Percentiles rank a stretch among this genome's conserved stretches.
Conservation (phyloP, 2,113 vertebrate species). For the Xyrauchen texanus region DNA sequence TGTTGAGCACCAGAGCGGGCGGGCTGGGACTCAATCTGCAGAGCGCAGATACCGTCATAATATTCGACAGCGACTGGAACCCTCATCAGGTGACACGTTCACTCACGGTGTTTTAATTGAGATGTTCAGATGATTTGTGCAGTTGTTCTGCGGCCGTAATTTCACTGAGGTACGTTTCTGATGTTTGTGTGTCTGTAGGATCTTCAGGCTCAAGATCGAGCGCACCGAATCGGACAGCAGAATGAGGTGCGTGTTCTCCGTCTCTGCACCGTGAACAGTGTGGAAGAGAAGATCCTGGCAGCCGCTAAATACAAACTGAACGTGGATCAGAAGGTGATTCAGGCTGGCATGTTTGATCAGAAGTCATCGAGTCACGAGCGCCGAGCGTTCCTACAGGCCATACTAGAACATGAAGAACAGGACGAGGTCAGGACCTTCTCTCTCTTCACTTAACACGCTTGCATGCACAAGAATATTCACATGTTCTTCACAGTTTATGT, state of each 20-base stretch:
- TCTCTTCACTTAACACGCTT: too few relatives aligned
- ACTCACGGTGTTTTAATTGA: too few relatives aligned
- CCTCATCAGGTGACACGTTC: conserved; percentile 89
- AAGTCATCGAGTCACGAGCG: conserved; percentile 97
- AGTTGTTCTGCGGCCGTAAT: neutral
- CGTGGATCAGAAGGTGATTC: conserved; percentile 97
- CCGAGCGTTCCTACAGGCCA: conserved; percentile 93
- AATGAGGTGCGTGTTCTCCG: conserved; percentile 95
- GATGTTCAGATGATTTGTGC: too few relatives aligned
- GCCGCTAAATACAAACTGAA: conserved; percentile 98
- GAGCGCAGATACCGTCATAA: conserved; percentile 79
- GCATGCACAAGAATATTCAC: too few relatives aligned
- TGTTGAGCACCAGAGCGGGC: conserved; percentile 54
- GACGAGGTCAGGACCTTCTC: conserved; percentile 78
- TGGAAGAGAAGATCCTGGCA: conserved; percentile 96
- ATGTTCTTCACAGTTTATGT: too few relatives aligned
- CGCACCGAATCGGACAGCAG: conserved; percentile 95
- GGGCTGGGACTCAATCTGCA: conserved; percentile 73
- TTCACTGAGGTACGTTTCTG: neutral
- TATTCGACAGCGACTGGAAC: conserved; percentile 90
- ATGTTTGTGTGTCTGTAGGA: conserved; percentile 73
- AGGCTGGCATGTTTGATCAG: conserved; percentile 98
- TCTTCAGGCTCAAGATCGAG: conserved; percentile 93
- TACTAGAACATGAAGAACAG: conserved; percentile 97
- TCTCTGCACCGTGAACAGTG: conserved; percentile 96